Evolutionary conservation across 2,797 vertebrate species (phyloP), one percentile per base, ranked within the genome.

Genomic region (Gymnoscopelus braueri): DNA sequence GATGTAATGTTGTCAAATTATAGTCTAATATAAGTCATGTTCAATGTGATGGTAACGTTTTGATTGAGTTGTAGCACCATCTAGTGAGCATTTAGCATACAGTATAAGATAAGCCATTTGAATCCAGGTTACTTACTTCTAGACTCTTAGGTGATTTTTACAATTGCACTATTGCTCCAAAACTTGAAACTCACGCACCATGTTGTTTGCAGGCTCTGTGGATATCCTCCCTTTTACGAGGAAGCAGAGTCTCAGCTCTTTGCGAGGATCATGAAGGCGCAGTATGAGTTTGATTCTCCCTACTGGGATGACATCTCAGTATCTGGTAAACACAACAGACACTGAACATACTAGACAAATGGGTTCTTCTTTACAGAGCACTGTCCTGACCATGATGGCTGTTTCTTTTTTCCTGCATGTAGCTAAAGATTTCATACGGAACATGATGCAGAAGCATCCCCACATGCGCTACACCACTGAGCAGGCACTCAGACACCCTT

Each of bases 291-390:
- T 9, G 97, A 99, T 81, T 96, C 98, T 13, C 98, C 97, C 0
- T 99, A 98, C 90, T 99, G 98, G 98, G 98, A 99, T 0, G 95
- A 98, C 64, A 99, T 99, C 75, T 99, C 98, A 0, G 97, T 96
- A 58, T 99, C 97, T 75, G 98, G 98, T 98, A 86, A 83, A 79
- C 59, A 55, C 50, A 11, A n/a, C 0, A 47, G 63, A 3, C 0
- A 12, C 26, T 0, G 29, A 15, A 60, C 14, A 5, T 14, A 24
- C n/a, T 23, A 8, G 29, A 32, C 35, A 12, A 39, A 44, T 35
- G 3, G 5, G 48, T 62, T 12, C 12, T 50, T 72, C 12, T 3
- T 35, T 65, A 2, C 5, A 9, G 11, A 23, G 19, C 3, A 8
- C 23, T 2, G 49, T n/a, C 11, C n/a, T 23, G 10, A 35, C 19